Evolutionary conservation across 2,113 vertebrate species (phyloP).

Genomic region (Aegithalos caudatus): DNA sequence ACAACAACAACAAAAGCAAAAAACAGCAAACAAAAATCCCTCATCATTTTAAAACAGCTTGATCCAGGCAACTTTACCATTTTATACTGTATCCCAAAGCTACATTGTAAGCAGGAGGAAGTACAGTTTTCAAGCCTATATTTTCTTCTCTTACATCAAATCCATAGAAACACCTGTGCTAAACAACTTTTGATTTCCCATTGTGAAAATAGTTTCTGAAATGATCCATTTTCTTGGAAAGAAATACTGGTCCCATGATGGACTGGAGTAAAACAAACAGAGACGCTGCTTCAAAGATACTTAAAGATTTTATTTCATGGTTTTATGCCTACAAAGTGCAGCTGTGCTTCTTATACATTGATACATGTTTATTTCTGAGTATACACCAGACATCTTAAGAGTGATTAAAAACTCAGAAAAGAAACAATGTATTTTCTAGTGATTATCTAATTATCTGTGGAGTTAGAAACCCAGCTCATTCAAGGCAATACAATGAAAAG

Average conservation of each 20-base stretch:
- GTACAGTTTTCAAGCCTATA: background rate
- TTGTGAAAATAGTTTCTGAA: background rate
- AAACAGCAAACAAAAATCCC: background rate
- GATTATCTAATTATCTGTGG: background rate
- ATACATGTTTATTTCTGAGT: background rate
- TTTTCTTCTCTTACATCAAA: background rate
- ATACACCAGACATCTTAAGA: background rate
- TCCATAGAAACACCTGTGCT: background rate
- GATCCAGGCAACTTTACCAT: background rate
- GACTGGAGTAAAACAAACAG: background rate
- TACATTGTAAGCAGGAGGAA: background rate
- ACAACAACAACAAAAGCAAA: no score
- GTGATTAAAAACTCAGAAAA: background rate
- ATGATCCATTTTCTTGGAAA: background rate
- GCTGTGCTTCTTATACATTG: background rate
- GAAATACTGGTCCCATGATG: background rate
- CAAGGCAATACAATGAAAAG: slow-evolving; percentile 8
- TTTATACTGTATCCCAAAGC: background rate
- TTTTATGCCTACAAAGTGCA: background rate
- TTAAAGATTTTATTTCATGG: background rate
- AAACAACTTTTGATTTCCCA: background rate
- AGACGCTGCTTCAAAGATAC: background rate
- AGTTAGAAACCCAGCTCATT: background rate
- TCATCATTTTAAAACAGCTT: background rate
- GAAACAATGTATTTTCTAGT: background rate